Conservation (phyloP, 1,140 invertebrate genomes). For the Phortica variegata region DNA sequence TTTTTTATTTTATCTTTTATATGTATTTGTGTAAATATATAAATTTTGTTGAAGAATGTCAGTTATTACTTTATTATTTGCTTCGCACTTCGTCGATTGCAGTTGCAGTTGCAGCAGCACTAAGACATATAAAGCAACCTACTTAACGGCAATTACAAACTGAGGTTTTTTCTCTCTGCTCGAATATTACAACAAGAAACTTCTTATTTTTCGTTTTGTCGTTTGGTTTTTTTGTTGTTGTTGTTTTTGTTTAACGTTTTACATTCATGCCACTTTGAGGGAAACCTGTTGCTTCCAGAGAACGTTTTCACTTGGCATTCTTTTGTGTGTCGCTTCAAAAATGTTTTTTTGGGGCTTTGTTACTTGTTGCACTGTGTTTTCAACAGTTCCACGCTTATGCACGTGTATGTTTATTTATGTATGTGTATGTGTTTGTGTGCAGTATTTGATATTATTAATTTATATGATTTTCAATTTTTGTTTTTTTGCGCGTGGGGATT, state of each 20-base stretch:
- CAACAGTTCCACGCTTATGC: slow-evolving; percentile 10
- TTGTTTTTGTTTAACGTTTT: slow-evolving; percentile 37
- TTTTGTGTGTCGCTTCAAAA: slow-evolving; percentile 5
- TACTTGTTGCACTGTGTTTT: slow-evolving; percentile 6
- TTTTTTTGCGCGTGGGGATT: no score
- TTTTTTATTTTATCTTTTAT: slow-evolving; percentile 1
- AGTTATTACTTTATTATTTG: slow-evolving; percentile 16
- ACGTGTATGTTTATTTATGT: slow-evolving; percentile 18
- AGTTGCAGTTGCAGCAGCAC: no score
- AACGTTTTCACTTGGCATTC: slow-evolving; percentile 55
- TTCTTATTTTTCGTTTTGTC: slow-evolving; percentile 25
- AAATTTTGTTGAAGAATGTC: slow-evolving; percentile 5
- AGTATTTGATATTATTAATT: slow-evolving; percentile 33
- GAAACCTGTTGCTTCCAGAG: slow-evolving; percentile 53
- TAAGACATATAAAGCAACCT: no score
- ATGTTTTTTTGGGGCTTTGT: no score
- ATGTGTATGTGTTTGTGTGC: slow-evolving; percentile 22
- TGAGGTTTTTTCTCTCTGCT: slow-evolving; percentile 1
- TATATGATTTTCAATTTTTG: slow-evolving; percentile 12
- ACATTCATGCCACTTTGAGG: slow-evolving; percentile 25
- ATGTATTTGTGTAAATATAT: slow-evolving; percentile 5
- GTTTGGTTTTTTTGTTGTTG: slow-evolving; percentile 29
- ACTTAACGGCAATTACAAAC: no score
- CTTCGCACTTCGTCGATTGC: slow-evolving; percentile 8
- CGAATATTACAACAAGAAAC: slow-evolving; percentile 1